Evolutionary conservation across 2,888 invertebrate genomes (phyloP), one percentile per base, ranked within the genome.

Genomic region (Globia sparganii): DNA sequence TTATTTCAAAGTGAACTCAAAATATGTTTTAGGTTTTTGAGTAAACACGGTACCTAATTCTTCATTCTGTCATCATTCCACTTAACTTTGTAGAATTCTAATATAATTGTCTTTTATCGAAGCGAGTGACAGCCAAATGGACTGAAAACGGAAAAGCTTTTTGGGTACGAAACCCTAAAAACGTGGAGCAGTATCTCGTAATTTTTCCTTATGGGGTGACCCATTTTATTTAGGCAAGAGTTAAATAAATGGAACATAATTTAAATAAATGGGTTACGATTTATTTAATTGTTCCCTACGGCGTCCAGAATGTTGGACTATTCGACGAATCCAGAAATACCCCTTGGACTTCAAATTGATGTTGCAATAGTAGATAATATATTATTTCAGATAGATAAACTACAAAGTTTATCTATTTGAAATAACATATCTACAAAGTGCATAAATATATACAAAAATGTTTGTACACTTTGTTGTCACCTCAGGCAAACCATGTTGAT

Each of bases 151-250:
- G n/a, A 69, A 82, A 83, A 78, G 34, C 58, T 68, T 78, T 77
- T 83, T 64, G 18, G 59, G 9, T 8, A 31, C 34, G 43, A 58
- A 62, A 37, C 18, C 72, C 37, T 31, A 21, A 85, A 83, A 72
- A 66, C 31, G 34, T 15, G n/a, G 66, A 59, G 62, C 59, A 65
- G 62, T 66, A 64, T 71, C 73, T 64, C 70, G 67, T 71, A 67
- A 34, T 86, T 78, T 83, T 73, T 83, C 86, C 70, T 71, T 67
- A 67, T 61, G 18, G 83, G 68, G n/a, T 83, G 78, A 83, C 83
- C 70, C 83, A 75, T 81, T 81, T 81, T 81, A 75, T 86, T 72
- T 78, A 72, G 56, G 71, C 62, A 83, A 83, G 78, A 86, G 73
- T 83, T 86, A 78, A 74, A 83, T 74, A 78, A 83, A 83, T 78